phyloP scores from a whole-genome alignment of 2,888 invertebrate species.

The Leptodirus hochenwartii region DNA sequence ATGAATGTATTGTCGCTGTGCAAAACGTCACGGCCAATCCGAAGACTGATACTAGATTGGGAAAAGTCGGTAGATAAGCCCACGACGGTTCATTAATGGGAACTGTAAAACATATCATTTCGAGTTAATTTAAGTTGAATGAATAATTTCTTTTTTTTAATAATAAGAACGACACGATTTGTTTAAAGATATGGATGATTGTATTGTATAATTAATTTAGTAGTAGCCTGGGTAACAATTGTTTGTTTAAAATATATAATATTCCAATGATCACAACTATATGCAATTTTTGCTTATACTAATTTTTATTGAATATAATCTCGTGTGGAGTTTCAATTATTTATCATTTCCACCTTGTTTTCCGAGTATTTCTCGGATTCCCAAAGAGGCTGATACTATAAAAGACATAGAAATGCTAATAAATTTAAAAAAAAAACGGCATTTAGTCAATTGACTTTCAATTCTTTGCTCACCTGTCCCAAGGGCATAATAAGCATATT shows the following conservation, averaged over 20 bases:
- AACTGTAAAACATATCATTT: constrained; percentile 5
- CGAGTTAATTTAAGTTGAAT: background rate
- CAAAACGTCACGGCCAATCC: constrained; percentile 92
- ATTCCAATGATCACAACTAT: background rate
- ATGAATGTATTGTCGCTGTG: constrained; percentile 82
- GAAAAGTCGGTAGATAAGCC: constrained; percentile 64
- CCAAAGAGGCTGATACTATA: constrained; percentile 20
- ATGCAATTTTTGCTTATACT: too few relatives aligned
- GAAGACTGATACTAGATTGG: constrained; percentile 85
- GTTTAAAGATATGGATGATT: constrained; percentile 3
- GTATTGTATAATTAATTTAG: constrained; percentile 7
- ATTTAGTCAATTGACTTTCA: constrained; percentile 5
- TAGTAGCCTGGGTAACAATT: constrained; percentile 6
- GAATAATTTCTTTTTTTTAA: constrained; percentile 6
- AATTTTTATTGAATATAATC: too few relatives aligned
- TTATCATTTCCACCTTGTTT: constrained; percentile 10
- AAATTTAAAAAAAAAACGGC: constrained; percentile 7
- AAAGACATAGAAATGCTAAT: constrained; percentile 8
- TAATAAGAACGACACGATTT: too few relatives aligned
- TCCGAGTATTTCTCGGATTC: constrained; percentile 22
- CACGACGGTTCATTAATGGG: background rate
- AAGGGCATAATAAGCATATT: constrained; percentile 17
- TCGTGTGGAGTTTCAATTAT: too few relatives aligned
- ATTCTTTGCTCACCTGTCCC: constrained; percentile 17
- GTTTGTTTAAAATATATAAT: constrained; percentile 4